Percentiles rank a stretch among this genome's conserved stretches.
These are phyloP conservation scores for Condylura cristata DNA, from an alignment of 2,113 vertebrate species.

Conservation along the genomic window DNA sequence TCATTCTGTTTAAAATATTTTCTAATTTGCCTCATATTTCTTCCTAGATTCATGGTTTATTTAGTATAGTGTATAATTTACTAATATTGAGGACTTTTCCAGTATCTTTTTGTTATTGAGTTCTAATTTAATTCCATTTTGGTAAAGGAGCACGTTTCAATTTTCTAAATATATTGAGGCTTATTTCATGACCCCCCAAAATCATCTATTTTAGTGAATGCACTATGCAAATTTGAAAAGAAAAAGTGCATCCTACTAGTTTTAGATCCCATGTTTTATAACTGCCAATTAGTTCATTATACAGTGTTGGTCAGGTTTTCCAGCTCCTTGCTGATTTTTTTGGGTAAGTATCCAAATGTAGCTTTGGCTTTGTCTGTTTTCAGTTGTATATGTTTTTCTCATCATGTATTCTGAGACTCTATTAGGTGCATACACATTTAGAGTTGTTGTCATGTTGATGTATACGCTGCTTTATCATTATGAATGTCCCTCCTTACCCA, in stretches of 20 bases:
- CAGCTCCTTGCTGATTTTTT: neutral
- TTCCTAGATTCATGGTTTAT: slow-evolving; percentile 23
- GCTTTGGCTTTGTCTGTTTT: slow-evolving; percentile 23
- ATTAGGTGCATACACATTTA: neutral
- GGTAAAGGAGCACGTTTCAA: slow-evolving; percentile 15
- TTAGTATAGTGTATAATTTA: slow-evolving; percentile 23
- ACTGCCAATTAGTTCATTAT: slow-evolving; percentile 7
- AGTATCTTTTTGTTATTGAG: slow-evolving; percentile 10
- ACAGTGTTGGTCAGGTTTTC: slow-evolving; percentile 16
- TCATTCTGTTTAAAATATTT: slow-evolving; percentile 59
- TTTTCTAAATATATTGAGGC: slow-evolving; percentile 29
- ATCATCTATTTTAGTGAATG: neutral
- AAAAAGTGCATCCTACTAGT: neutral
- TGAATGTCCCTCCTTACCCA: neutral
- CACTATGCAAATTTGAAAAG: slow-evolving; percentile 6
- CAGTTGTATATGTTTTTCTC: neutral
- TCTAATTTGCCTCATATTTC: neutral
- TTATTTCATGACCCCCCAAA: slow-evolving; percentile 34
- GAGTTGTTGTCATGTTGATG: slow-evolving; percentile 21
- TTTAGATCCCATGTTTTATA: slow-evolving; percentile 31
- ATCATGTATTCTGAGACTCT: slow-evolving; percentile 14
- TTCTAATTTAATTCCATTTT: slow-evolving; percentile 55
- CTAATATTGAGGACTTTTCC: slow-evolving; percentile 21
- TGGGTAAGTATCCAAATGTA: slow-evolving; percentile 52
- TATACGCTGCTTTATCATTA: slow-evolving; percentile 39